A percentile compares a stretch with the other conserved stretches of the same genome.
phyloP scores from a whole-genome alignment of 2,888 invertebrate genomes.

The Invenusta paracnida region DNA sequence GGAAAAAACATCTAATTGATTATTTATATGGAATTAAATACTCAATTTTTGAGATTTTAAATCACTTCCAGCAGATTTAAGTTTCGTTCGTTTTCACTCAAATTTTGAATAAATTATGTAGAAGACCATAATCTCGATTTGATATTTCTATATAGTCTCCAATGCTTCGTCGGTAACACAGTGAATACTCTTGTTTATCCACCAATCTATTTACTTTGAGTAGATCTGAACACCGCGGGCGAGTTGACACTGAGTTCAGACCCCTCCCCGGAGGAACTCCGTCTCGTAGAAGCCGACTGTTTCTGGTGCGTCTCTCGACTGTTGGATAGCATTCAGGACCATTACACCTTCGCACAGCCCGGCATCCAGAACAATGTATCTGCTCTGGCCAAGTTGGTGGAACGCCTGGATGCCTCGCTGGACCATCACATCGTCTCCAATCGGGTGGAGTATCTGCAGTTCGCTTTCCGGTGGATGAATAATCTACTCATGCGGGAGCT shows the following conservation, averaged over 20 bases:
- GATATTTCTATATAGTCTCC: too few relatives aligned
- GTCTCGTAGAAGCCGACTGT: constrained; percentile 91
- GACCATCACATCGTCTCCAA: constrained; percentile 86
- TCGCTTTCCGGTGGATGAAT: constrained; percentile 99
- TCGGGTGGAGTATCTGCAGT: constrained; percentile 94
- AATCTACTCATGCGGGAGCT: constrained; percentile 93
- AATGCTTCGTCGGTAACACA: too few relatives aligned
- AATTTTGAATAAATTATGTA: too few relatives aligned
- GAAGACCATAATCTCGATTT: too few relatives aligned
- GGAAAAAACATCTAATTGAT: too few relatives aligned
- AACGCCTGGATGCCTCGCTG: constrained; percentile 85
- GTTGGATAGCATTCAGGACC: constrained; percentile 95
- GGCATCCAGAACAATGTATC: constrained; percentile 97
- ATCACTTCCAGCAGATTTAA: too few relatives aligned
- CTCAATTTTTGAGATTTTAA: too few relatives aligned
- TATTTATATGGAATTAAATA: too few relatives aligned
- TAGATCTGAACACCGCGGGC: constrained; percentile 43
- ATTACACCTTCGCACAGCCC: constrained; percentile 98
- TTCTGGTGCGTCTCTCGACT: constrained; percentile 98
- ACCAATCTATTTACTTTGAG: constrained; percentile 30
- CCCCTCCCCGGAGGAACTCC: constrained; percentile 72
- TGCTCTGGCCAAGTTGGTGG: constrained; percentile 87
- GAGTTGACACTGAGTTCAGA: constrained; percentile 61
- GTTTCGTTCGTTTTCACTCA: too few relatives aligned
- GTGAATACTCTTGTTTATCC: too few relatives aligned